Percentiles rank a stretch among this genome's conserved stretches.
Conservation (phyloP, 2,888 invertebrate species). For the Dexiosoma caninum region DNA sequence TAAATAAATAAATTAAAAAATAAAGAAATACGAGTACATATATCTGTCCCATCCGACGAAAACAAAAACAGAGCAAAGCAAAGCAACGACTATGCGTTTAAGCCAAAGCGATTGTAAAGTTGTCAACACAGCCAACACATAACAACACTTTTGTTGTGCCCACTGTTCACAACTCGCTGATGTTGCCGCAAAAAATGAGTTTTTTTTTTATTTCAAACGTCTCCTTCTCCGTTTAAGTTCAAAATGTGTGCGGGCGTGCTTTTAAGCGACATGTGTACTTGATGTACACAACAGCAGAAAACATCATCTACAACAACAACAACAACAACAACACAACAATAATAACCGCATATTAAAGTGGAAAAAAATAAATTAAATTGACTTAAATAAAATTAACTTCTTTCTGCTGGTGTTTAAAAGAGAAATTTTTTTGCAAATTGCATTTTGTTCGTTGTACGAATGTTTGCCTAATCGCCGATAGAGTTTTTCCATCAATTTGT, state of each 20-base stretch:
- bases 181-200: constrained; percentile 4
- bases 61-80: no score
- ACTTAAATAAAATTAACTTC: constrained; percentile 24
- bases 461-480: neutral
- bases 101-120: constrained; percentile 35
- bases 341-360: constrained; percentile 2
- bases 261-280: constrained; percentile 53
- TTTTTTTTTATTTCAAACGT: neutral
- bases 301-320: neutral
- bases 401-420: constrained; percentile 30
- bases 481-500: neutral
- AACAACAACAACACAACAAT: constrained; percentile 18
- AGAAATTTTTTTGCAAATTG: constrained; percentile 39
- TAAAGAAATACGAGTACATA: constrained; percentile 16
- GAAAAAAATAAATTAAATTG: constrained; percentile 15
- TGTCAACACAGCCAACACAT: constrained; percentile 42
- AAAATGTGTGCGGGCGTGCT: constrained; percentile 55
- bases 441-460: constrained; percentile 13
- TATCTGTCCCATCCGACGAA: constrained; percentile 13
- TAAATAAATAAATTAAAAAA: constrained; percentile 24
- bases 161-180: neutral
- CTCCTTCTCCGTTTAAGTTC: constrained; percentile 21
- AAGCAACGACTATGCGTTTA: neutral
- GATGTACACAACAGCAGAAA: constrained; percentile 19
- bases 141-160: constrained; percentile 14